phyloP scores from a whole-genome alignment of 2,113 vertebrate species.

The Corythaeola cristata region DNA sequence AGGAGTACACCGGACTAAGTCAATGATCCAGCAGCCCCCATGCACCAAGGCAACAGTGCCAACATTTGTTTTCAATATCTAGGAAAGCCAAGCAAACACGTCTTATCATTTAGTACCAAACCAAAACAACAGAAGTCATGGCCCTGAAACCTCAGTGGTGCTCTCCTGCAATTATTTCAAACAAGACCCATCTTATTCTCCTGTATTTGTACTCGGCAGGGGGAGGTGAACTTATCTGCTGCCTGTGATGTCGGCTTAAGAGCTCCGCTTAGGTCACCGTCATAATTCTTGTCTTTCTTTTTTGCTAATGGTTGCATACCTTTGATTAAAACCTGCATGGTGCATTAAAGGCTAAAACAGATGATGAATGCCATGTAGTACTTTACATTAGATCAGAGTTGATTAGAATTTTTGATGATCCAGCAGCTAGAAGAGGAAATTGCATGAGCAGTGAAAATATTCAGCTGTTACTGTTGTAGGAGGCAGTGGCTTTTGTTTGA shows the following conservation, averaged over 20 bases:
- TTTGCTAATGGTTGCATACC: conserved; percentile 73
- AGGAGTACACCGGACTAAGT: rapidly evolving
- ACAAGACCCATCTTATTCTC: conserved; percentile 2
- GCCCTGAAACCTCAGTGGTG: conserved; percentile 1
- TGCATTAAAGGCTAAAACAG: conserved; percentile 73
- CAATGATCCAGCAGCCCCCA: not conserved
- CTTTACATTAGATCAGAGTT: conserved; percentile 75
- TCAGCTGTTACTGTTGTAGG: conserved; percentile 63
- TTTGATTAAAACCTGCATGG: conserved; percentile 79
- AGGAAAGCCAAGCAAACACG: not conserved
- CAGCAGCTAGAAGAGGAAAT: conserved; percentile 64
- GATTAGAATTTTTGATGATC: conserved; percentile 78
- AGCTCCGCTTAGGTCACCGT: conserved; percentile 42
- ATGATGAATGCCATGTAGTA: conserved; percentile 75
- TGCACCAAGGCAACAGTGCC: not conserved
- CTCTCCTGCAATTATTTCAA: conserved; percentile 51
- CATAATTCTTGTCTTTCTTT: conserved; percentile 70
- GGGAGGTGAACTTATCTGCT: conserved; percentile 16
- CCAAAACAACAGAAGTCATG: conserved; percentile 1
- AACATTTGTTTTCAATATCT: conserved; percentile 37
- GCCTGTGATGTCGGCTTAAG: conserved; percentile 51
- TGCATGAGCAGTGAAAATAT: conserved; percentile 69
- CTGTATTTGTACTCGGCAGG: conserved; percentile 16
- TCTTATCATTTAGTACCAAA: not conserved
- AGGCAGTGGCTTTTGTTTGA: conserved; percentile 72